These are phyloP conservation scores for Halictus ligatus DNA, from an alignment of 2,888 invertebrate genomes.

Conservation along the genomic window DNA sequence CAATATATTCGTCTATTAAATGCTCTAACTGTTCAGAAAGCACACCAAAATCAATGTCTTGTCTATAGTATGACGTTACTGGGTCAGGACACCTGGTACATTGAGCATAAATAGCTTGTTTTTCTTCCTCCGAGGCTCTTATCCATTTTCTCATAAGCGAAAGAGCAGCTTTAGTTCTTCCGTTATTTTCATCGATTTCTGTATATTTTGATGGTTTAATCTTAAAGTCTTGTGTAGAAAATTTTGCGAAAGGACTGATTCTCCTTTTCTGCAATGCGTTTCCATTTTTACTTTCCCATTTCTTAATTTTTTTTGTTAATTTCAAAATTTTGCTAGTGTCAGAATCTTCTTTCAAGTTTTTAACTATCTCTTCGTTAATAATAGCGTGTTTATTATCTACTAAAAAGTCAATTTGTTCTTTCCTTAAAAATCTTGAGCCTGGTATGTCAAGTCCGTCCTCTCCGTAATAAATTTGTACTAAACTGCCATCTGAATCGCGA, in stretches of 20 bases:
- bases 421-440: constrained; percentile 93
- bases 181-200: constrained; percentile 84
- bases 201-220: constrained; percentile 66
- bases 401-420: constrained; percentile 92
- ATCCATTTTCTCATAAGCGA: constrained; percentile 89
- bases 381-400: constrained; percentile 91
- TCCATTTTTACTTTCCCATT: constrained; percentile 88
- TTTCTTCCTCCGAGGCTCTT: constrained; percentile 87
- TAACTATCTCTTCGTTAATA: constrained; percentile 86
- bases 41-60: constrained; percentile 92
- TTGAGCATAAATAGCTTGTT: constrained; percentile 85
- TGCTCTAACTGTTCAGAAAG: constrained; percentile 92
- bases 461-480: constrained; percentile 95
- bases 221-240: constrained; percentile 85
- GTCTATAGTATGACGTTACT: constrained; percentile 88
- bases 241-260: constrained; percentile 87
- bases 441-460: constrained; percentile 97
- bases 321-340: constrained; percentile 86
- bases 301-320: constrained; percentile 86
- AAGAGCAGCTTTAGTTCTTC: constrained; percentile 87
- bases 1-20: constrained; percentile 88
- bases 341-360: constrained; percentile 86
- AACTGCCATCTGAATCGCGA: constrained; percentile 95
- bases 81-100: constrained; percentile 90
- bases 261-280: constrained; percentile 84